phyloP scores from a whole-genome alignment of 2,113 vertebrate species.

The Budorcas taxicolor region DNA sequence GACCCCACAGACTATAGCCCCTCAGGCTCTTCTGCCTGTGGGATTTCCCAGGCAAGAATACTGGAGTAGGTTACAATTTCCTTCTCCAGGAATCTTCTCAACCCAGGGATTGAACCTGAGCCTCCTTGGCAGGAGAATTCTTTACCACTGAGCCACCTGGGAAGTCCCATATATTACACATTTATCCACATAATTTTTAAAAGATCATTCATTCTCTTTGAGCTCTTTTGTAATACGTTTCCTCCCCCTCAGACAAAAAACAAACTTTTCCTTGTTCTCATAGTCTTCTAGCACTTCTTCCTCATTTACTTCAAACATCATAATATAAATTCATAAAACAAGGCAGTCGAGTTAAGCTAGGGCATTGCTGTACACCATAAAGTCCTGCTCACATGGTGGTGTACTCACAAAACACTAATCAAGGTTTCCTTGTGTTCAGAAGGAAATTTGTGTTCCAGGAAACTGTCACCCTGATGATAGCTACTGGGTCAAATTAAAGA shows the following conservation, averaged over 20 bases:
- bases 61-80: not conserved
- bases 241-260: not conserved
- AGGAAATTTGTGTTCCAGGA: slow-evolving; percentile 29
- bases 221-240: not conserved
- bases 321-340: not conserved
- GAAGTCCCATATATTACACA: not conserved
- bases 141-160: not conserved
- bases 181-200: not conserved
- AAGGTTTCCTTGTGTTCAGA: slow-evolving; percentile 13
- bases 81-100: not conserved
- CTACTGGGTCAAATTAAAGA: slow-evolving; percentile 23
- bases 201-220: not conserved
- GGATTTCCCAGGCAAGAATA: not conserved
- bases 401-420: not conserved
- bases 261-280: not conserved
- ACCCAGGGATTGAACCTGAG: not conserved
- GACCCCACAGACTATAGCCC: not conserved
- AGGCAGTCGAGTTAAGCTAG: not conserved
- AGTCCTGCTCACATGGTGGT: not conserved
- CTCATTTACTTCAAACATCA: not conserved
- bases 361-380: not conserved
- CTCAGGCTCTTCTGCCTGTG: not conserved
- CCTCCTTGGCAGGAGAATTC: not conserved
- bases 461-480: not conserved
- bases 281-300: not conserved